Base-by-base conservation (phyloP, 2,888 invertebrate species). In the Bursaphelenchus okinawaensis region DNA sequence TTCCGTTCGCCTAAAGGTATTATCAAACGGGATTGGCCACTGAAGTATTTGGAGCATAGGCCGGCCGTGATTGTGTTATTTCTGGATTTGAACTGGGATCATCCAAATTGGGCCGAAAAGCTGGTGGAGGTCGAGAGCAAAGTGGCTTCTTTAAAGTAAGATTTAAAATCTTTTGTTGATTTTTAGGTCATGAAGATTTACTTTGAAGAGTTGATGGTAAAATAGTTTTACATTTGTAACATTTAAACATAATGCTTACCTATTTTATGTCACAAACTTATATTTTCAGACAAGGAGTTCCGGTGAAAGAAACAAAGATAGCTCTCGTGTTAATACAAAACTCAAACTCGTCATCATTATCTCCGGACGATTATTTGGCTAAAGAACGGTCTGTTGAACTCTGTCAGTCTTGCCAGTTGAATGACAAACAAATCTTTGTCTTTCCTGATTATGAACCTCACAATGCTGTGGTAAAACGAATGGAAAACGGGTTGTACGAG, bases 1-100 rank as follows among this genome's bases (percentile, higher is more conserved):
- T 27, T 59, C 23, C 60, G 57, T 20, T 60, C 29, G 16, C 52
- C 58, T 19, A 28, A 27, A 12, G 73, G 71, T 2, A 68, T 71
- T 23, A 28, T 71, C 7, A 68, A 72, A 20, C 29, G 62, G n/a
- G 55, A 62, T 82, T 98, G 96, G 96, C 90, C 95, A 86, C 87
- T 89, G 59, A 98, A 98, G 84, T 92, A 95, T 82, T 86, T 93
- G 40, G 89, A 90, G 73, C 87, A 90, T 65, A 87, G 96, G 70
- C 96, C 98, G 8, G 90, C 95, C 0, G 90, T 96, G 0, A 73
- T 81, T 23, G 93, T 94, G 2, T 88, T 94, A 68, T 98, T 96
- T 84, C 92, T 91, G 83, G 95, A 98, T 81, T 88, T 96, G 82
- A 95, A 96, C 84, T 98, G 96, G 96, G 91, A 92, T 83, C 94